Evolutionary conservation across 2,113 vertebrate genomes (phyloP).

Genomic region (Varanus salvator): DNA sequence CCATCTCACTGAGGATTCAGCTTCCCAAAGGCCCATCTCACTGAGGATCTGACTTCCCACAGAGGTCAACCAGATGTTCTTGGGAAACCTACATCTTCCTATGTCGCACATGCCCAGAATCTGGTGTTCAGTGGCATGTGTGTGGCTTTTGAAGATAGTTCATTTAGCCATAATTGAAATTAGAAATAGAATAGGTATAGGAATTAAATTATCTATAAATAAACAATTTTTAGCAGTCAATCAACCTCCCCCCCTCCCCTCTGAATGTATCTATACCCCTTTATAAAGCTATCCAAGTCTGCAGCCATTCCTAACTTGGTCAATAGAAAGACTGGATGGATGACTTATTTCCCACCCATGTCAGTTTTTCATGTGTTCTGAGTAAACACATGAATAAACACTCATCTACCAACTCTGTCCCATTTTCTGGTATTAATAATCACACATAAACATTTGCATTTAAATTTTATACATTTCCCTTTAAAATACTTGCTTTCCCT

Average conservation of each 20-base stretch:
- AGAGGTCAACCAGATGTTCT: not conserved
- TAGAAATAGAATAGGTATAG: too few species aligned
- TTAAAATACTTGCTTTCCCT: not conserved
- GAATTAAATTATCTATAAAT: too few species aligned
- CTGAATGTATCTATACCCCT: not conserved
- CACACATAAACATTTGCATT: not conserved
- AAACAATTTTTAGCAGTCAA: not conserved
- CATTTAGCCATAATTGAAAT: not conserved
- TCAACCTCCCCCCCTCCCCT: not conserved
- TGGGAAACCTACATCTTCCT: not conserved
- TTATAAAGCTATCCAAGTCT: not conserved
- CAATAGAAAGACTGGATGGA: too few species aligned
- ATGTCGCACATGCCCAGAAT: not conserved
- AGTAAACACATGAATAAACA: too few species aligned
- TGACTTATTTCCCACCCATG: too few species aligned
- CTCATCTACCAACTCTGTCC: too few species aligned
- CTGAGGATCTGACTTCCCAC: too few species aligned
- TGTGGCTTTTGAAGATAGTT: too few species aligned
- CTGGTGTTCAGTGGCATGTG: not conserved
- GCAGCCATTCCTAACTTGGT: not conserved
- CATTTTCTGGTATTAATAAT: too few species aligned
- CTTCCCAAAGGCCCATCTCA: too few species aligned
- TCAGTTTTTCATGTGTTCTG: too few species aligned
- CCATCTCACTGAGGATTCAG: too few species aligned
- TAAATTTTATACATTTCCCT: not conserved